Conservation (phyloP, 2,888 invertebrate genomes). For the Graphium colonna region DNA sequence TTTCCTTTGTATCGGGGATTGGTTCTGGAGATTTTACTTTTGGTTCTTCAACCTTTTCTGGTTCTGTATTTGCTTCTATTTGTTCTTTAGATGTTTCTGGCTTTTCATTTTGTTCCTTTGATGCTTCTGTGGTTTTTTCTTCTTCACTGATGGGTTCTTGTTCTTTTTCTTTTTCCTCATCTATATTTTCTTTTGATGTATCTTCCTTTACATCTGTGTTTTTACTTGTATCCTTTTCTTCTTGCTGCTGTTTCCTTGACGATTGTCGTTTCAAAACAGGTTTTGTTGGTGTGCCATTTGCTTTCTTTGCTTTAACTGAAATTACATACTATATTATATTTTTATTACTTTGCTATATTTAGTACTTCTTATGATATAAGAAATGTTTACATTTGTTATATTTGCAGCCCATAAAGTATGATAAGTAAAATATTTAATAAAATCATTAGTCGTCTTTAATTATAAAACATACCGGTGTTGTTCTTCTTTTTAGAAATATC, state of each 20-base stretch:
- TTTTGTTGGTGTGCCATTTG: slow-evolving; percentile 42
- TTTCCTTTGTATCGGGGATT: slow-evolving; percentile 18
- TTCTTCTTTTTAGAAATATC: slow-evolving; percentile 47
- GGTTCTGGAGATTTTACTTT: slow-evolving; percentile 28
- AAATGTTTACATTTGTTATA: no score
- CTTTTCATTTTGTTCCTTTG: slow-evolving; percentile 20
- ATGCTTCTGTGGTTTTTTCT: slow-evolving; percentile 13
- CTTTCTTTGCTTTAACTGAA: slow-evolving; percentile 48
- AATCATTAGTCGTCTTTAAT: background rate
- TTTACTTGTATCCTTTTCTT: slow-evolving; percentile 41
- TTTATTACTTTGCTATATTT: no score
- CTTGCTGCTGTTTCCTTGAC: slow-evolving; percentile 49
- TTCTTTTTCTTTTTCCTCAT: slow-evolving; percentile 24
- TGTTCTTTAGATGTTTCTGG: slow-evolving; percentile 21
- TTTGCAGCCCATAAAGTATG: no score
- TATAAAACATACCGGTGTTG: slow-evolving; percentile 41
- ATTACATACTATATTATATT: slow-evolving; percentile 1
- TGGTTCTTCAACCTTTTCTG: slow-evolving; percentile 21
- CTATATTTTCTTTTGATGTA: slow-evolving; percentile 14
- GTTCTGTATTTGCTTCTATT: slow-evolving; percentile 19
- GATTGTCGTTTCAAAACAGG: slow-evolving; percentile 54
- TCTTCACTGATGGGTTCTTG: slow-evolving; percentile 22
- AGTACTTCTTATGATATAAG: no score
- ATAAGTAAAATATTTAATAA: no score
- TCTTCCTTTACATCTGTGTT: slow-evolving; percentile 10